Conservation (phyloP, 2,797 vertebrate species). For the Cephalopachus bancanus region DNA sequence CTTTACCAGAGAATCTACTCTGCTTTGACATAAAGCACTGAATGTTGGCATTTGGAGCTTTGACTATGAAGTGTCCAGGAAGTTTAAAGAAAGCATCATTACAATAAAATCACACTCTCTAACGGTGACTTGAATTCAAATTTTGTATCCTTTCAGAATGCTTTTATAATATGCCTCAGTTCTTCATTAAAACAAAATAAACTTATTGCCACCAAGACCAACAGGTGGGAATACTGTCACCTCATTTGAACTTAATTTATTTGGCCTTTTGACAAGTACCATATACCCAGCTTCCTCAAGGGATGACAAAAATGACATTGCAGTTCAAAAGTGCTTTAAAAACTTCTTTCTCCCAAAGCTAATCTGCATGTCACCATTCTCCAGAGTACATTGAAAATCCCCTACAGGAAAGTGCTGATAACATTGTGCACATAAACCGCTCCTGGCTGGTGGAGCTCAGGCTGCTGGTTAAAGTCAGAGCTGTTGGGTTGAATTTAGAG, state of each 20-base stretch:
- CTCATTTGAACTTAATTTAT: slow-evolving; percentile 49
- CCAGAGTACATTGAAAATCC: slow-evolving; percentile 32
- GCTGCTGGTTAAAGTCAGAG: neutral
- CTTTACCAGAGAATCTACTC: neutral
- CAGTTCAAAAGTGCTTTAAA: slow-evolving; percentile 54
- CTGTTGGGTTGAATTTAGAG: neutral
- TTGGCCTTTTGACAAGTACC: neutral
- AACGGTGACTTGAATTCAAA: neutral
- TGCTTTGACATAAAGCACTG: neutral
- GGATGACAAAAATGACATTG: neutral
- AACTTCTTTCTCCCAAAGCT: slow-evolving; percentile 10
- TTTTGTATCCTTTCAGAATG: neutral
- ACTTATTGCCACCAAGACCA: neutral
- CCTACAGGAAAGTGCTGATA: slow-evolving; percentile 58
- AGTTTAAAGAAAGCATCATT: neutral
- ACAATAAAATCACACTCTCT: neutral
- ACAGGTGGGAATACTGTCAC: slow-evolving; percentile 28
- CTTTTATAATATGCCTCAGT: neutral
- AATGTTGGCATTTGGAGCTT: neutral
- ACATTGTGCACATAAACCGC: neutral
- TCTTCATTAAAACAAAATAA: neutral
- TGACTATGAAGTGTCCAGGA: neutral
- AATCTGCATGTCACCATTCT: slow-evolving; percentile 22
- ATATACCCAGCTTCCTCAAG: slow-evolving; percentile 17
- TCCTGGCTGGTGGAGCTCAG: neutral